Percentiles rank a stretch among this genome's conserved stretches.
Conservation (phyloP, 2,888 invertebrate species). For the Drosophila dives region DNA sequence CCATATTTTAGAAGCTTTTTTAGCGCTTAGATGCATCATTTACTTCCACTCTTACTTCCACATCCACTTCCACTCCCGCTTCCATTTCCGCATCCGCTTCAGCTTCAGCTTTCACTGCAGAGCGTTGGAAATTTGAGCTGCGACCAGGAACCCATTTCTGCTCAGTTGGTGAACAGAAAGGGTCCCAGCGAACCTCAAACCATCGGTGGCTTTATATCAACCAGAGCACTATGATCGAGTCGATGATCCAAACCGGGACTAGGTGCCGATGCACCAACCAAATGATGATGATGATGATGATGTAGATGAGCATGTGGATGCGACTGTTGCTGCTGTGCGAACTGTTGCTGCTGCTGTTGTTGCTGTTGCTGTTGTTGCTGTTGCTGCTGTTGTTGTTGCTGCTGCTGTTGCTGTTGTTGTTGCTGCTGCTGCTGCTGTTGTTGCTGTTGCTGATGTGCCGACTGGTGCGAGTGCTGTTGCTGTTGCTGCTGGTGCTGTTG, state of each 20-base stretch:
- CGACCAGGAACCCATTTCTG: conserved; percentile 61
- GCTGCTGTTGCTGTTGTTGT: conserved; percentile 59
- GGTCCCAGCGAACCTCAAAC: conserved; percentile 89
- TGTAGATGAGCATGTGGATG: conserved; percentile 80
- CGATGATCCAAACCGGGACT: conserved; percentile 87
- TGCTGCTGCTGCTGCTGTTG: conserved; percentile 66
- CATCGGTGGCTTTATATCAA: conserved; percentile 89
- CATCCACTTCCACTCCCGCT: not conserved
- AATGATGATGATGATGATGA: conserved; percentile 82
- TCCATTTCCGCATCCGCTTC: not conserved
- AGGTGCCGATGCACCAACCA: conserved; percentile 85
- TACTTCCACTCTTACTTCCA: not conserved
- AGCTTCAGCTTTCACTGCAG: conserved; percentile 13
- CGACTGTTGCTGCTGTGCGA: conserved; percentile 73
- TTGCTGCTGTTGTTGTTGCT: conserved; percentile 49
- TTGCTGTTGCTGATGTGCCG: conserved; percentile 67
- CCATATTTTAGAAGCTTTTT: not conserved
- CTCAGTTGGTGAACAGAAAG: conserved; percentile 85
- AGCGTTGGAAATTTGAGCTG: conserved; percentile 15
- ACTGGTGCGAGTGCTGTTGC: conserved; percentile 75
- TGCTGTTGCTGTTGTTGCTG: conserved; percentile 1
- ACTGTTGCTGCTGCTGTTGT: conserved; percentile 60
- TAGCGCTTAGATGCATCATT: conserved; percentile 3
- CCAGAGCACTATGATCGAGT: conserved; percentile 84
- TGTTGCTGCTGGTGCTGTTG: conserved; percentile 83